A percentile compares a stretch with the other conserved stretches of the same genome.
Conservation (phyloP, 30 jellyfish, hydroid and myxozoan species). For the Aurelia coerulea region DNA sequence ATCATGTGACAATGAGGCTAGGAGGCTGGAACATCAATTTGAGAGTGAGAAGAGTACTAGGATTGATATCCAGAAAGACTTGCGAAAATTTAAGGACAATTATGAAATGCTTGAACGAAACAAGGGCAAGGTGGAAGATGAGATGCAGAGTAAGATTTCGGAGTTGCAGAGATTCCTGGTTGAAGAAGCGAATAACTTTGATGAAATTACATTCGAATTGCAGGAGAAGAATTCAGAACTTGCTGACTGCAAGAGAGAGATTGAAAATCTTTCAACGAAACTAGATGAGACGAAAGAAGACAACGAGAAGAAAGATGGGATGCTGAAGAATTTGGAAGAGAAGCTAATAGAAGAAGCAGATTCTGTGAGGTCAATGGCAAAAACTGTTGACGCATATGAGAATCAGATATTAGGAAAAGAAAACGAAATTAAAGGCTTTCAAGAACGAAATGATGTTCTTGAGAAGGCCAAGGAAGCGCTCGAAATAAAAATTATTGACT, state of each 20-base stretch:
- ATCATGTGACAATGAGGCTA: conserved; percentile 13
- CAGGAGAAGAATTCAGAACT: not conserved
- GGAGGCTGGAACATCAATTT: not conserved
- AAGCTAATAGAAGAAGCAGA: not conserved
- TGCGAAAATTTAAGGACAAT: not conserved
- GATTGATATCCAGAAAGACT: not conserved
- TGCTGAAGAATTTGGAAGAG: conserved; percentile 1
- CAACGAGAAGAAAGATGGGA: not conserved
- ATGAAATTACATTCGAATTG: conserved; percentile 4
- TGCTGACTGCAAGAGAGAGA: not conserved
- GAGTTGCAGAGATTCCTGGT: not conserved
- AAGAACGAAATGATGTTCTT: not conserved
- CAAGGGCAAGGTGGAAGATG: not conserved
- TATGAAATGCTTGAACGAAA: conserved; percentile 4
- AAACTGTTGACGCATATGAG: not conserved
- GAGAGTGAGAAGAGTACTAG: conserved; percentile 11
- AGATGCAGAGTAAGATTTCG: not conserved
- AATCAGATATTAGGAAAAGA: not conserved
- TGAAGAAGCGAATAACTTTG: conserved; percentile 4
- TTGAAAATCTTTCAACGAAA: not conserved
- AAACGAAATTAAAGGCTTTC: not conserved
- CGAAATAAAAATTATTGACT: not conserved
- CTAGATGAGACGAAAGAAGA: not conserved
- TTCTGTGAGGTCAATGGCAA: not conserved
- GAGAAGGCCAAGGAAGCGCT: conserved; percentile 2